Conservation (phyloP, 1,140 invertebrate species). For the Drosophila repleta region DNA sequence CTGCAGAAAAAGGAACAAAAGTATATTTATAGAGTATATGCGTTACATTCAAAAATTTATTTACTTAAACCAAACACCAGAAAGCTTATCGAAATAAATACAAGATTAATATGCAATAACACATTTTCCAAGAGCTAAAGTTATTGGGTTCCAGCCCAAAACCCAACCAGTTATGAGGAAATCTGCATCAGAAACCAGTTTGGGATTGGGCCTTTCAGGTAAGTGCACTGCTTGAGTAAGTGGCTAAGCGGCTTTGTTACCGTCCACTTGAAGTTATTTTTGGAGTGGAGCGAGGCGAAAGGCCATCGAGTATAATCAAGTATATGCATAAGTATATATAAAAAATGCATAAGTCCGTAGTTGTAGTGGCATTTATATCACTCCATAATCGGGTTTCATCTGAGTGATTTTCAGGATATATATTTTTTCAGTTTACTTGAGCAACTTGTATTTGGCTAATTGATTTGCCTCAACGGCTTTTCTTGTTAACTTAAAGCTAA, state of each 20-base stretch:
- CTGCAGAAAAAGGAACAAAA: constrained; percentile 76
- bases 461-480: too few relatives aligned
- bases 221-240: constrained; percentile 35
- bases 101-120: constrained; percentile 34
- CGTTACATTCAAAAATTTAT: too few relatives aligned
- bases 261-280: constrained; percentile 49
- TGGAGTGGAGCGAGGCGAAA: constrained; percentile 33
- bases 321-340: constrained; percentile 10
- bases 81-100: constrained; percentile 1
- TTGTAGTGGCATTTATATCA: background rate
- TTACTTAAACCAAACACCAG: background rate
- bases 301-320: constrained; percentile 26
- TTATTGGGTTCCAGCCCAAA: constrained; percentile 41
- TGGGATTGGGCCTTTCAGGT: constrained; percentile 28
- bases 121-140: constrained; percentile 49
- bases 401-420: too few relatives aligned
- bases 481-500: too few relatives aligned
- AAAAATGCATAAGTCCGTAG: background rate
- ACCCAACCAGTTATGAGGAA: constrained; percentile 58
- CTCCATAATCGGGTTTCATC: background rate
- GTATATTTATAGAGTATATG: background rate
- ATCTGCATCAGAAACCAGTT: constrained; percentile 67
- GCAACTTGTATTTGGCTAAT: too few relatives aligned
- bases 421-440: too few relatives aligned
- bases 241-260: constrained; percentile 35